These are phyloP conservation scores for Beris chalybata DNA, from an alignment of 2,888 invertebrate species.

Conservation along the genomic window DNA sequence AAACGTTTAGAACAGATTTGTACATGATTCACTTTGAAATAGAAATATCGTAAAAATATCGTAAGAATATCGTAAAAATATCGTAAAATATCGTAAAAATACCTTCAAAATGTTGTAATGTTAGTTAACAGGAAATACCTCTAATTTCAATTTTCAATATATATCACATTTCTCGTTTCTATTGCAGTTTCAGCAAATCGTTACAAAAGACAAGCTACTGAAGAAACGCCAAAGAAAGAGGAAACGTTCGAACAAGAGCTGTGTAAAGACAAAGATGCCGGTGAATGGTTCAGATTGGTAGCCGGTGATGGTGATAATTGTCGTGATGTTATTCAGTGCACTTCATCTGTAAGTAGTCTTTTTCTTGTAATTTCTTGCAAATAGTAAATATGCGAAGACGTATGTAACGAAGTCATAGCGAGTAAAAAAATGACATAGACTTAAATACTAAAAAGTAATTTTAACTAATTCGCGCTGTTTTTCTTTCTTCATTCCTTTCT, in stretches of 20 bases:
- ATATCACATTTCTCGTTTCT: neutral
- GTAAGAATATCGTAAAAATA: too few relatives aligned
- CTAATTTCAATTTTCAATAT: constrained; percentile 30
- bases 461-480: neutral
- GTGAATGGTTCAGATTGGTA: constrained; percentile 91
- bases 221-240: constrained; percentile 73
- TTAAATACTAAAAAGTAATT: neutral
- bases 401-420: too few relatives aligned
- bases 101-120: too few relatives aligned
- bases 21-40: too few relatives aligned
- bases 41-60: too few relatives aligned
- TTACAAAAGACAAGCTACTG: constrained; percentile 67
- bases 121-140: too few relatives aligned
- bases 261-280: constrained; percentile 92
- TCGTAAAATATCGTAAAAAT: too few relatives aligned
- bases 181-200: constrained; percentile 58
- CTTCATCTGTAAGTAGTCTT: constrained; percentile 74
- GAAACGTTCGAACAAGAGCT: constrained; percentile 86
- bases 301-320: constrained; percentile 90
- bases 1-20: too few relatives aligned
- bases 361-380: neutral
- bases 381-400: too few relatives aligned
- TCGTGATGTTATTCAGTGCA: constrained; percentile 93
- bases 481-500: neutral
- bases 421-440: neutral